Percentiles rank a stretch among this genome's conserved stretches.
Conservation (phyloP, 1,140 invertebrate genomes). For the Drosophila baimaii region DNA sequence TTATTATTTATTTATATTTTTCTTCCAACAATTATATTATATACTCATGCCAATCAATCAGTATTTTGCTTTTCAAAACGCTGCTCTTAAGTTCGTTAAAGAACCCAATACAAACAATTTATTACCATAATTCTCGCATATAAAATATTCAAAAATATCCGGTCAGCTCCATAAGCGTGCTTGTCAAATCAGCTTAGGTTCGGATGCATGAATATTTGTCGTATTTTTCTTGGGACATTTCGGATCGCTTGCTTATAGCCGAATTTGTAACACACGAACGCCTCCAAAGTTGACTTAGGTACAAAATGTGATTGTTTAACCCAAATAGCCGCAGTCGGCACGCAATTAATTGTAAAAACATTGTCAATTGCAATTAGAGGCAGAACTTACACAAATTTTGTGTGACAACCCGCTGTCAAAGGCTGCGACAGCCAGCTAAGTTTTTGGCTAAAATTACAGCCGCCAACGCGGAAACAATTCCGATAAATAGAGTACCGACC, state of each 20-base stretch:
- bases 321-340: conserved; percentile 62
- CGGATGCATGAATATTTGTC: conserved; percentile 23
- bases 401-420: conserved; percentile 72
- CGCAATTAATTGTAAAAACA: conserved; percentile 82
- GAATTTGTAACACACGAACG: conserved; percentile 78
- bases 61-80: background rate
- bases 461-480: conserved; percentile 40
- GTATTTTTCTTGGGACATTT: conserved; percentile 21
- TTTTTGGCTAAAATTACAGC: conserved; percentile 75
- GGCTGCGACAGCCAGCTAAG: conserved; percentile 33
- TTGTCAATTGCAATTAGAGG: conserved; percentile 78
- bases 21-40: too few relatives aligned
- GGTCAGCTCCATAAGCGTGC: conserved; percentile 43
- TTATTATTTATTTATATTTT: too few relatives aligned
- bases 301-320: conserved; percentile 78
- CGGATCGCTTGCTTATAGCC: conserved; percentile 41
- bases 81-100: background rate
- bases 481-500: conserved; percentile 9
- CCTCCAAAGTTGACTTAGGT: conserved; percentile 64
- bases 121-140: conserved; percentile 15
- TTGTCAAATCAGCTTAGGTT: conserved; percentile 70
- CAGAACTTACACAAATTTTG: conserved; percentile 55
- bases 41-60: background rate
- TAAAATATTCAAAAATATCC: conserved; percentile 21
- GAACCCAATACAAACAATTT: conserved; percentile 1